Evolutionary conservation across 2,797 vertebrate species (phyloP).

Genomic region (Trachops cirrhosus): DNA sequence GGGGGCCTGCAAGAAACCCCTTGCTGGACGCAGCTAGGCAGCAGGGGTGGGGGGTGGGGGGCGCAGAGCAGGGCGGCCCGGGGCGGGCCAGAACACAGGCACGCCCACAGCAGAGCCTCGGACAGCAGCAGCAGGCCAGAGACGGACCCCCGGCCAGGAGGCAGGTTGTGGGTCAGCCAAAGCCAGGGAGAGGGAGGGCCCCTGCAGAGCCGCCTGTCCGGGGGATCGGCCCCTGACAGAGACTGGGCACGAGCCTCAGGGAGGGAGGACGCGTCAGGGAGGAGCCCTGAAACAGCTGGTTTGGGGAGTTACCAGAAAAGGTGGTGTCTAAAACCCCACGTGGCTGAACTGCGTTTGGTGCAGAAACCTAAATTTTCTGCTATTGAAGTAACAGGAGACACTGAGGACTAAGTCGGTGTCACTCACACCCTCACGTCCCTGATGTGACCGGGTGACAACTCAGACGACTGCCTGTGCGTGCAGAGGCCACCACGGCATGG

Average conservation of each 20-base stretch:
- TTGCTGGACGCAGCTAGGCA: not conserved
- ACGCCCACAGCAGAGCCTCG: not conserved
- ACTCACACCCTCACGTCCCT: not conserved
- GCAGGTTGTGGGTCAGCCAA: not conserved
- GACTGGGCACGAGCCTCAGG: not conserved
- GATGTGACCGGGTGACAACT: not conserved
- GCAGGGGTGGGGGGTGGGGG: no score
- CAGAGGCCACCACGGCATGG: not conserved
- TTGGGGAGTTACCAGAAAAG: not conserved
- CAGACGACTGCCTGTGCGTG: rapidly evolving
- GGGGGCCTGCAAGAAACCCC: no score
- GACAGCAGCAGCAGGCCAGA: not conserved
- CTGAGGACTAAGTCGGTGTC: not conserved
- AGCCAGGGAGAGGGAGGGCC: not conserved
- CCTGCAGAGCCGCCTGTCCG: not conserved
- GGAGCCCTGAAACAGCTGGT: not conserved
- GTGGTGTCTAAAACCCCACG: not conserved
- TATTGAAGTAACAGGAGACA: not conserved
- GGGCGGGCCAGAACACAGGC: not conserved
- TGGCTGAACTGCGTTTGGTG: not conserved
- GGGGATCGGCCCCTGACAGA: not conserved
- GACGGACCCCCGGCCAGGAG: no score
- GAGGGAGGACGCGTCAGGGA: not conserved
- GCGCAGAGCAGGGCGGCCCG: no score
- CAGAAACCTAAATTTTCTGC: not conserved